These are phyloP conservation scores for Isoperla grammatica DNA, from an alignment of 2,888 invertebrate species.

Conservation along the genomic window DNA sequence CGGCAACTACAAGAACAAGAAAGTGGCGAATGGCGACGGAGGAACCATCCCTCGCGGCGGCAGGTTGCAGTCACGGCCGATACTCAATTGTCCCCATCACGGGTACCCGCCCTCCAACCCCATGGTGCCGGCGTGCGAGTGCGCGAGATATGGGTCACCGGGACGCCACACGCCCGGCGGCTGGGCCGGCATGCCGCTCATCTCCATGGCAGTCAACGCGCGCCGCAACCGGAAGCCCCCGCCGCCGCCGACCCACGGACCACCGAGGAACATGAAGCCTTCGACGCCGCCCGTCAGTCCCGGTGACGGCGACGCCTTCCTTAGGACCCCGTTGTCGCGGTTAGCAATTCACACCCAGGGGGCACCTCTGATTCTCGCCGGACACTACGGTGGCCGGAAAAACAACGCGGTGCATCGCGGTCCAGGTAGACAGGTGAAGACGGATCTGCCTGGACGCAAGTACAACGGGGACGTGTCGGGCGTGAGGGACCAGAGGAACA, in stretches of 20 bases:
- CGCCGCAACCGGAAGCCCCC: conserved; percentile 43
- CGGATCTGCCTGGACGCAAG: conserved; percentile 9
- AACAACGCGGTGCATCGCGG: conserved; percentile 30
- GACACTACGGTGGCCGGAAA: conserved; percentile 53
- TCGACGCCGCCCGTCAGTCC: conserved; percentile 44
- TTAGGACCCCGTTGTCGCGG: conserved; percentile 56
- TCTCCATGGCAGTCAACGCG: conserved; percentile 64
- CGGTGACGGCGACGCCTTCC: conserved; percentile 44
- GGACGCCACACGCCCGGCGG: conserved; percentile 39
- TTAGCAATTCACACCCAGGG: conserved; percentile 80
- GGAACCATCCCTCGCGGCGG: conserved; percentile 2
- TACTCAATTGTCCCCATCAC: conserved; percentile 15
- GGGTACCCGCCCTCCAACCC: conserved; percentile 10
- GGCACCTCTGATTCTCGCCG: conserved; percentile 72
- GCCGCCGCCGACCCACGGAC: conserved; percentile 35
- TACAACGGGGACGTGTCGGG: conserved; percentile 7
- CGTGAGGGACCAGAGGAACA: conserved; percentile 29
- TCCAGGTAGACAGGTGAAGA: conserved; percentile 8
- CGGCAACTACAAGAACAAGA: conserved; percentile 21
- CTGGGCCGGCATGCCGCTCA: conserved; percentile 76
- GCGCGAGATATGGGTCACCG: conserved; percentile 18
- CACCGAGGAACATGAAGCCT: conserved; percentile 20
- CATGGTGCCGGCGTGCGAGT: conserved; percentile 19
- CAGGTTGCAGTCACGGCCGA: conserved; percentile 11
- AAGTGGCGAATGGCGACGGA: conserved; percentile 15